These are phyloP conservation scores for Steinernema feltiae DNA, from an alignment of 1,140 invertebrate genomes.

Conservation along the genomic window DNA sequence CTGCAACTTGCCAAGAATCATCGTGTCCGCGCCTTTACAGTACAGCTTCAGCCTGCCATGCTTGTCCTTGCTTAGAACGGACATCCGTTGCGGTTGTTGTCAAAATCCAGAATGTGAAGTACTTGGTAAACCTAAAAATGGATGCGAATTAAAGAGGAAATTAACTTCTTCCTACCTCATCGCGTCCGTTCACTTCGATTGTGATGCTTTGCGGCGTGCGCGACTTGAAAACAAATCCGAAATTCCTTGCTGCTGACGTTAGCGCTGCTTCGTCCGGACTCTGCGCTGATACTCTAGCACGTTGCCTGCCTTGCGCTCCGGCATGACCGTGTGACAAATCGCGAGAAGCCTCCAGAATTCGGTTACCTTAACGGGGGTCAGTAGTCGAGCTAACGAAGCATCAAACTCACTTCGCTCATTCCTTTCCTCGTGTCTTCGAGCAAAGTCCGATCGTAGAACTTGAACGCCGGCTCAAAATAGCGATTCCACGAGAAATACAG, in stretches of 20 bases:
- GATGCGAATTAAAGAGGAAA: not conserved
- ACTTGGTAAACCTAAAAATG: conserved; percentile 80
- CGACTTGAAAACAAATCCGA: conserved; percentile 83
- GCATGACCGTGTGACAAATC: conserved; percentile 95
- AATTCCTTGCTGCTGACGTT: conserved; percentile 92
- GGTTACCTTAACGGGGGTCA: conserved; percentile 48
- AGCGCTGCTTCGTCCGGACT: conserved; percentile 94
- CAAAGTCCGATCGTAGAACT: conserved; percentile 82
- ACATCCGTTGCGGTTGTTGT: conserved; percentile 99
- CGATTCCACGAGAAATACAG: conserved; percentile 90
- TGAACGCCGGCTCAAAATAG: conserved; percentile 81
- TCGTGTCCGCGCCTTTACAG: conserved; percentile 97
- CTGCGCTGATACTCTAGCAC: conserved; percentile 74
- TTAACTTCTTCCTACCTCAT: conserved; percentile 36
- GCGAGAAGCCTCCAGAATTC: conserved; percentile 67
- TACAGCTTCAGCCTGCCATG: conserved; percentile 81
- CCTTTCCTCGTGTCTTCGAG: conserved; percentile 72
- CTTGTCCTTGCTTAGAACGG: conserved; percentile 78
- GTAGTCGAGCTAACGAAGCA: too few species aligned
- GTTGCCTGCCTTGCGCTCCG: conserved; percentile 76
- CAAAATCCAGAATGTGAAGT: conserved; percentile 94
- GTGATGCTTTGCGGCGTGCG: conserved; percentile 62
- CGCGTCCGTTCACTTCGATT: conserved; percentile 58
- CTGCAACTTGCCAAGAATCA: conserved; percentile 73
- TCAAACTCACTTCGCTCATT: too few species aligned